Evolutionary conservation across 2,888 invertebrate species (phyloP).

Genomic region (Pheosia tremula): DNA sequence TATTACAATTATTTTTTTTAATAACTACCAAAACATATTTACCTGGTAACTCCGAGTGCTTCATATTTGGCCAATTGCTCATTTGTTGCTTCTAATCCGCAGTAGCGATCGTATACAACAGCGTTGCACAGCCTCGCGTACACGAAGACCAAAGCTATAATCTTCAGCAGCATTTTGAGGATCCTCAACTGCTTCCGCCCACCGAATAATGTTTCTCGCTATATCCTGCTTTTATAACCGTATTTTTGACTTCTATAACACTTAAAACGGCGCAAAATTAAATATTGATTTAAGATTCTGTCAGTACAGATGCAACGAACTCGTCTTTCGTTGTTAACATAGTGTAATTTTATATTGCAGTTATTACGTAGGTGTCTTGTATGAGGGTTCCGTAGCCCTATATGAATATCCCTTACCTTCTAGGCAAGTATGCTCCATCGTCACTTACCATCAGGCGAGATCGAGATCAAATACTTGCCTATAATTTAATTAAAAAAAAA

Average conservation of each 20-base stretch:
- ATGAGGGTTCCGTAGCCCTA: too few species aligned
- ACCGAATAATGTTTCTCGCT: neutral
- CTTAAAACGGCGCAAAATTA: neutral
- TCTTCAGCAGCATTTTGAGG: conserved; percentile 3
- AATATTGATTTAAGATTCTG: neutral
- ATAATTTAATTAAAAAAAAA: too few species aligned
- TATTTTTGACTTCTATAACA: neutral
- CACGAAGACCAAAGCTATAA: neutral
- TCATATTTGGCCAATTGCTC: neutral
- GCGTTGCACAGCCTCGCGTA: neutral
- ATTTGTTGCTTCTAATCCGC: neutral
- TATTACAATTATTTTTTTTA: too few species aligned
- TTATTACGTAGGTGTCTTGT: too few species aligned
- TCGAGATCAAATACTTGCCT: too few species aligned
- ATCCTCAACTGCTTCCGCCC: neutral
- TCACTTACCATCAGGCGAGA: too few species aligned
- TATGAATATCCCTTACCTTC: too few species aligned
- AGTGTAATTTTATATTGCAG: too few species aligned
- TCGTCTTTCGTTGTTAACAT: too few species aligned
- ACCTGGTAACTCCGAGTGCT: neutral
- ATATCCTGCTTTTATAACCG: neutral
- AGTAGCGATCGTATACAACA: neutral
- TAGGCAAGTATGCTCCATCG: too few species aligned
- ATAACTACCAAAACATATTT: neutral
- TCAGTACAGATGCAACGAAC: too few species aligned